A percentile compares a stretch with the other conserved stretches of the same genome.
These are phyloP conservation scores for Pluvialis apricaria DNA, from an alignment of 2,113 vertebrate genomes.

Conservation along the genomic window DNA sequence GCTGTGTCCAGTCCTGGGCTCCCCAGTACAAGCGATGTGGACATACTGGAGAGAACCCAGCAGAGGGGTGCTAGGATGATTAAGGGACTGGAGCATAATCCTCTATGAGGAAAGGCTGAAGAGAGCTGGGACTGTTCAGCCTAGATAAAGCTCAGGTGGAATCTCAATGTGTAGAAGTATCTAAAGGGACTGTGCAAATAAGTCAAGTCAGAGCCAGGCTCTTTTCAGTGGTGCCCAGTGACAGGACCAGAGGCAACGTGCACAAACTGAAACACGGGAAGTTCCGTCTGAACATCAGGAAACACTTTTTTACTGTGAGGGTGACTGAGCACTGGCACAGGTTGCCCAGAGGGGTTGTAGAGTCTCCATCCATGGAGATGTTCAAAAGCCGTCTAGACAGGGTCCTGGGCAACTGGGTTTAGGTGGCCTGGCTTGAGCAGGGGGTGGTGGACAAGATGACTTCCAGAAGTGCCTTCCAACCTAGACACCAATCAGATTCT, in stretches of 20 bases:
- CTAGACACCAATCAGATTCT: too few species aligned
- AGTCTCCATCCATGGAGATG: not conserved
- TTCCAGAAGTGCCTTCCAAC: too few species aligned
- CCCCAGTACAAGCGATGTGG: not conserved
- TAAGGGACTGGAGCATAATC: not conserved
- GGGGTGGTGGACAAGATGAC: not conserved
- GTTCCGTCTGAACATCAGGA: not conserved
- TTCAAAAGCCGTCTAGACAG: not conserved
- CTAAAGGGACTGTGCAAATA: not conserved
- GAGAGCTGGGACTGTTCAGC: not conserved
- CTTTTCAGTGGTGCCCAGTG: not conserved
- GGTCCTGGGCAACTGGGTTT: not conserved
- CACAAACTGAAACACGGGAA: not conserved
- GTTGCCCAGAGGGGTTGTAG: not conserved
- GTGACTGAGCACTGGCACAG: not conserved
- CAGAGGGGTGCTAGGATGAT: not conserved
- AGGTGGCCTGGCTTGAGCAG: not conserved
- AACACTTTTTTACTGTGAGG: not conserved
- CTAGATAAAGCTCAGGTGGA: not conserved
- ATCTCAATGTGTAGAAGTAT: not conserved
- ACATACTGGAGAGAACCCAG: not conserved
- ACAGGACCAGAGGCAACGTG: not conserved
- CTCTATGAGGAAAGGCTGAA: not conserved
- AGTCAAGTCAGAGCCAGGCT: not conserved
- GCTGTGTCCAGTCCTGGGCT: not conserved